Evolutionary conservation across 1,140 invertebrate species (phyloP), one percentile per base, ranked within the genome.

Genomic region (Pinna nobilis): DNA sequence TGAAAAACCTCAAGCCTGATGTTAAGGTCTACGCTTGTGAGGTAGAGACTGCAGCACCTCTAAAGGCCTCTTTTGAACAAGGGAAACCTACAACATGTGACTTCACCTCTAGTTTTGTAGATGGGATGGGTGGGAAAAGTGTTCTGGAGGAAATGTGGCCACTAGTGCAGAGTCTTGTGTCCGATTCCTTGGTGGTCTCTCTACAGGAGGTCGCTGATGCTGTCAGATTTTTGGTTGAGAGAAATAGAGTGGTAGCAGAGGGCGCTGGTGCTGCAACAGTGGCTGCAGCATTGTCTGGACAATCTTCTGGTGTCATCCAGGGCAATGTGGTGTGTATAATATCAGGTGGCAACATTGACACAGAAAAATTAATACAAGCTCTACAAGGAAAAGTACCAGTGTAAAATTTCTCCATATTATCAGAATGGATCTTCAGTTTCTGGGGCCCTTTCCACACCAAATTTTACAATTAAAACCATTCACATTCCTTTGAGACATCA

Each of bases 261-360:
- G 85, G 85, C 3, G 85, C 84, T 5, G 84, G 84, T 13, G 85
- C 84, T 23, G 77, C 83, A 30, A 66, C 85, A 25, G 76, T 87
- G 15, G 83, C 85, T 28, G 84, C 85, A 15, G 85, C 84, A 11
- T 20, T 87, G 51, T 53, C 70, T 28, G 83, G 77, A 53, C 57
- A 77, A 37, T 78, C 76, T 15, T n/a, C 35, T 0, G 28, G 20
- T 18, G 50, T 30, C 13, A 77, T 78, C 9, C 35, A 76, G 4
- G 82, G 82, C 2, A 85, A 85, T 11, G 81, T 85, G 23, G 85
- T 84, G 7, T 87, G 85, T 73, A 76, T 87, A 25, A 76, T 87
- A 39, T 84, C 85, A 4, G 85, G 85, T 28, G 84, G 84, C 5
- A 87, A 87, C 63, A 86, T 87, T 57, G 84, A 87, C 66, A 75